Percentiles rank a stretch among this genome's conserved stretches.
These are phyloP conservation scores for Rhyzopertha dominica DNA, from an alignment of 1,140 invertebrate species.

Conservation along the genomic window DNA sequence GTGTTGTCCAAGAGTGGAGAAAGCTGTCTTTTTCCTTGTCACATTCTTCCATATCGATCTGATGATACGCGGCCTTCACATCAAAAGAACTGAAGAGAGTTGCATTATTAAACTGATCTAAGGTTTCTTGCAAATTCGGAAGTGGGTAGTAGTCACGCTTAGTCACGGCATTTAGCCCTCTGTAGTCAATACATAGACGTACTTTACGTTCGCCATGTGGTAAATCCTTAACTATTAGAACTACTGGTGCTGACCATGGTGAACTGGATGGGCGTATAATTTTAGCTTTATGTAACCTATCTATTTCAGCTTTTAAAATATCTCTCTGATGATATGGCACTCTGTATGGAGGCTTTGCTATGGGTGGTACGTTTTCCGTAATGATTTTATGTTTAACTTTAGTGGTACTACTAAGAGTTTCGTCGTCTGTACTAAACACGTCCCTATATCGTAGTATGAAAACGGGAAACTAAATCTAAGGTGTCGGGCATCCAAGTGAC, in stretches of 20 bases:
- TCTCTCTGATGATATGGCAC: too few species aligned
- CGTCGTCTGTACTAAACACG: too few species aligned
- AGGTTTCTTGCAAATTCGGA: slow-evolving; percentile 7
- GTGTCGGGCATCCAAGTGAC: too few species aligned
- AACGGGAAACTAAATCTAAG: too few species aligned
- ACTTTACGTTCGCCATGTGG: slow-evolving; percentile 9
- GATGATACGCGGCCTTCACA: slow-evolving; percentile 1
- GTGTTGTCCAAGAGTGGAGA: background rate
- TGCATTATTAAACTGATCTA: too few species aligned
- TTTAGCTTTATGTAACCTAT: slow-evolving; percentile 2
- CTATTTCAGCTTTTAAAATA: too few species aligned
- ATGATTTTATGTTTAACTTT: too few species aligned
- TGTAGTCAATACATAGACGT: slow-evolving; percentile 11
- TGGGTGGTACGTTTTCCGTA: too few species aligned
- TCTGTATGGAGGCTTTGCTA: too few species aligned
- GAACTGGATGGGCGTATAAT: slow-evolving; percentile 7
- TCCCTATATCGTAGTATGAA: too few species aligned
- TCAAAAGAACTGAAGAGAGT: too few species aligned
- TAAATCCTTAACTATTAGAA: slow-evolving; percentile 6
- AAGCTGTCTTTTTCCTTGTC: background rate
- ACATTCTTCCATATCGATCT: slow-evolving; percentile 7
- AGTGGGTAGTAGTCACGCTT: slow-evolving; percentile 10
- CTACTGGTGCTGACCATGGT: slow-evolving; percentile 11
- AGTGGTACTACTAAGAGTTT: too few species aligned
- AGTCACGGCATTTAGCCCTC: slow-evolving; percentile 5